These are phyloP conservation scores for Delichon dasypus DNA, from an alignment of 2,797 vertebrate genomes.

Conservation along the genomic window DNA sequence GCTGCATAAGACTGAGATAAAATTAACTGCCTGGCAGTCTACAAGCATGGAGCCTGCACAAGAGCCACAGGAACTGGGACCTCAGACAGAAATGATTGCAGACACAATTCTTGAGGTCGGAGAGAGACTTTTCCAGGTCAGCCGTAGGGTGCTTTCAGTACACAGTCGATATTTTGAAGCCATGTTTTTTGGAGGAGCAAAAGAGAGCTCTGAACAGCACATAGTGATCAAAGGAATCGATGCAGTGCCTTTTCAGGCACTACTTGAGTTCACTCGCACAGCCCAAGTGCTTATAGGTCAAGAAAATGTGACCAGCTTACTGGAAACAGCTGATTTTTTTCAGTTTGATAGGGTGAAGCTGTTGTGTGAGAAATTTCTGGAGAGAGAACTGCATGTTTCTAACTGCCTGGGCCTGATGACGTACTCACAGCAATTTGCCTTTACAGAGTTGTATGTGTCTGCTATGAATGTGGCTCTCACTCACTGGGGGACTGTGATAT, in stretches of 20 bases:
- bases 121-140: slow-evolving; percentile 81
- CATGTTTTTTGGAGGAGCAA: slow-evolving; percentile 85
- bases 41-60: slow-evolving; percentile 2
- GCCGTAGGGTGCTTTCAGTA: slow-evolving; percentile 76
- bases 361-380: slow-evolving; percentile 86
- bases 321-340: slow-evolving; percentile 86
- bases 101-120: slow-evolving; percentile 80
- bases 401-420: slow-evolving; percentile 89
- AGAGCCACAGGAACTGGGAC: neutral
- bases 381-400: slow-evolving; percentile 84
- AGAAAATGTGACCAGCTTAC: slow-evolving; percentile 81
- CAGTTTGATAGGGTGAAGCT: slow-evolving; percentile 81
- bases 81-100: neutral
- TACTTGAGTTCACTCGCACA: slow-evolving; percentile 78
- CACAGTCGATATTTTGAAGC: slow-evolving; percentile 87
- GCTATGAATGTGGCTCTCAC: slow-evolving; percentile 83
- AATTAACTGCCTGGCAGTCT: neutral
- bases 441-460: slow-evolving; percentile 74
- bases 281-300: slow-evolving; percentile 72
- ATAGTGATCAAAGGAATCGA: slow-evolving; percentile 81
- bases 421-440: slow-evolving; percentile 83
- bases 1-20: neutral
- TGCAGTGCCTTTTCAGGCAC: slow-evolving; percentile 74
- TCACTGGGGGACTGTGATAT: slow-evolving; percentile 81
- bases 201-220: slow-evolving; percentile 76